These are phyloP conservation scores for Trissolcus brochymenae DNA, from an alignment of 2,888 invertebrate species.

Conservation along the genomic window DNA sequence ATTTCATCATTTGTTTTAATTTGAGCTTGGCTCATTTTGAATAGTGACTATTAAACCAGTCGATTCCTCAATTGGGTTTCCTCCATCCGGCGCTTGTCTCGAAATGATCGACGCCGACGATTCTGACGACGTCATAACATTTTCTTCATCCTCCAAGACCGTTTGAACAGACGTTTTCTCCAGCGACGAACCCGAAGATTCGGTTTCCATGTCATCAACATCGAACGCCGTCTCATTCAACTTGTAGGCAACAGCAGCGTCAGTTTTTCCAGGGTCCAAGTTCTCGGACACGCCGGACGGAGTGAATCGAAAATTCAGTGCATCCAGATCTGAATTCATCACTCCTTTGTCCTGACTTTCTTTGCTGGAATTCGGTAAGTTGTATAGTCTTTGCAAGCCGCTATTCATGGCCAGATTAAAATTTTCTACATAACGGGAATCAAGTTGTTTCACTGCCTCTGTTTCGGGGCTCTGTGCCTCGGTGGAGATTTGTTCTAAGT, in stretches of 20 bases:
- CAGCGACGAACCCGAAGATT: constrained; percentile 60
- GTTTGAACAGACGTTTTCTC: constrained; percentile 59
- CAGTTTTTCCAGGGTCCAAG: constrained; percentile 63
- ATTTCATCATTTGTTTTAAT: constrained; percentile 6
- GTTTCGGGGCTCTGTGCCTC: constrained; percentile 60
- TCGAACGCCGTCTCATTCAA: constrained; percentile 64
- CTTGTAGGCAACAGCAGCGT: constrained; percentile 65
- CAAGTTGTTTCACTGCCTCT: constrained; percentile 66
- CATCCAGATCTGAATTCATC: constrained; percentile 38
- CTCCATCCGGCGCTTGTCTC: constrained; percentile 74
- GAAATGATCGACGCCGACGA: constrained; percentile 66
- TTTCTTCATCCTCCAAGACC: constrained; percentile 58
- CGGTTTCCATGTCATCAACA: constrained; percentile 60
- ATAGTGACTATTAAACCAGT: constrained; percentile 31
- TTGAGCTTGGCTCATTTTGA: constrained; percentile 28
- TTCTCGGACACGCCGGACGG: constrained; percentile 66
- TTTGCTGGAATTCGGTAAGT: constrained; percentile 55
- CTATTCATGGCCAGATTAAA: constrained; percentile 65
- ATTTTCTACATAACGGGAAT: constrained; percentile 67
- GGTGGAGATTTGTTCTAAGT: constrained; percentile 17
- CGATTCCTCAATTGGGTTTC: constrained; percentile 71
- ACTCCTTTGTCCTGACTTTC: constrained; percentile 25
- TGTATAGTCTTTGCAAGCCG: constrained; percentile 62
- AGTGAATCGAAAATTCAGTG: constrained; percentile 60
- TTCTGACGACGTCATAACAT: constrained; percentile 62